Base-by-base conservation (phyloP, 2,113 vertebrate species). In the Callithrix jacchus region DNA sequence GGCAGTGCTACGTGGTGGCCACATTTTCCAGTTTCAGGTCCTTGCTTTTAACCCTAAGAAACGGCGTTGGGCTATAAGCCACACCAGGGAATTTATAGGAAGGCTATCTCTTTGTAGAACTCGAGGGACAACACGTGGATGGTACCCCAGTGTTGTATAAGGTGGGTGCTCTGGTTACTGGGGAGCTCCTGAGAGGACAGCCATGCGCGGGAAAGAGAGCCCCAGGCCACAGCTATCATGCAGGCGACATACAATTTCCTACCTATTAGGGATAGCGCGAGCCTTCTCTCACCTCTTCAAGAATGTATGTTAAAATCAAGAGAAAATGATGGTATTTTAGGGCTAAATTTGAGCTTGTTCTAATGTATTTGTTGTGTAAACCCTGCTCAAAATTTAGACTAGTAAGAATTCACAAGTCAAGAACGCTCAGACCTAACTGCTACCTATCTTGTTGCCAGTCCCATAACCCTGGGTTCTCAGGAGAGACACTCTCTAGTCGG, bases 331-430 rank as follows among this genome's bases (percentile, higher is more conserved):
- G 40, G n/a, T 54, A 40, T n/a, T 66, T 70, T 42, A 87, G 49
- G 18, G 14, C 54, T 47, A 32, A 25, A 14, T 42, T 93, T 76
- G n/a, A 94, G 32, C 30, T 45, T 83, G 7, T 23, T 77, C 86
- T 88, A 70, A 70, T 54, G 35, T 80, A 30, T 88, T 71, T 47
- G 47, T 71, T 73, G 40, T 11, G 32, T 40, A 79, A 73, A 52
- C 30, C 13, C 79, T 91, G 66, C 20, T 86, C 92, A 64, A n/a
- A 89, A 73, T 42, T 61, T 86, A 58, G 27, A 91, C 11, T 58
- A 79, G 68, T n/a, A 37, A 73, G 45, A 85, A 64, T 14, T 52
- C 82, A 23, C 6, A 37, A 21, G 35, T 83, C 84, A 80, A 85
- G 76, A 66, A 37, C 47, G 35, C 6, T 56, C 11, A 32, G 32